Conservation (phyloP, 2,113 vertebrate species). For the Sardina pilchardus region DNA sequence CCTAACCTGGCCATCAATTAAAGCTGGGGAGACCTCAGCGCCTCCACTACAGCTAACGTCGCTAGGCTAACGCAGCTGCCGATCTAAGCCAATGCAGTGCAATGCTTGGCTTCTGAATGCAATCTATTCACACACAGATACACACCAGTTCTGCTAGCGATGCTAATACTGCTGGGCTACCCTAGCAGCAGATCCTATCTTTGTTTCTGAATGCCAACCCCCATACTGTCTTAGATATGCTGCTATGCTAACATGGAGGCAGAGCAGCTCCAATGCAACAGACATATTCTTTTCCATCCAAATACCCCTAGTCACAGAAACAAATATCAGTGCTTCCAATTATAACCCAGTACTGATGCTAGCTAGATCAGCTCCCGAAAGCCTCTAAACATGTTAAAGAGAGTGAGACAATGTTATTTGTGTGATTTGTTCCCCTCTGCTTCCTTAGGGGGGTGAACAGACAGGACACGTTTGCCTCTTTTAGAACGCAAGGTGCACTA, state of each 20-base stretch:
- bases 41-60: slow-evolving; percentile 7
- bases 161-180: not conserved
- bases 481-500: too few relatives aligned
- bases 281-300: too few relatives aligned
- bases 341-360: too few relatives aligned
- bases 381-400: too few relatives aligned
- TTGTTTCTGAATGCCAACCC: not conserved
- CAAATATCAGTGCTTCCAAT: too few relatives aligned
- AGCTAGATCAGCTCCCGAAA: too few relatives aligned
- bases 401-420: too few relatives aligned
- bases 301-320: too few relatives aligned
- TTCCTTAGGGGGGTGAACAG: too few relatives aligned
- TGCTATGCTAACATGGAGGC: not conserved
- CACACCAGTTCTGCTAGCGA: not conserved
- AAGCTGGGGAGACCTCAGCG: slow-evolving; percentile 66
- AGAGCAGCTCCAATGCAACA: too few relatives aligned
- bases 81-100: not conserved
- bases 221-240: not conserved
- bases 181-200: not conserved
- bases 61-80: not conserved
- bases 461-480: too few relatives aligned
- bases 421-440: too few relatives aligned
- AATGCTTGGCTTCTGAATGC: not conserved
- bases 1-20: slow-evolving; percentile 74
- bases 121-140: not conserved